These are phyloP conservation scores for Acrocephalus kingi DNA, from an alignment of 2,113 vertebrate genomes.

Conservation along the genomic window DNA sequence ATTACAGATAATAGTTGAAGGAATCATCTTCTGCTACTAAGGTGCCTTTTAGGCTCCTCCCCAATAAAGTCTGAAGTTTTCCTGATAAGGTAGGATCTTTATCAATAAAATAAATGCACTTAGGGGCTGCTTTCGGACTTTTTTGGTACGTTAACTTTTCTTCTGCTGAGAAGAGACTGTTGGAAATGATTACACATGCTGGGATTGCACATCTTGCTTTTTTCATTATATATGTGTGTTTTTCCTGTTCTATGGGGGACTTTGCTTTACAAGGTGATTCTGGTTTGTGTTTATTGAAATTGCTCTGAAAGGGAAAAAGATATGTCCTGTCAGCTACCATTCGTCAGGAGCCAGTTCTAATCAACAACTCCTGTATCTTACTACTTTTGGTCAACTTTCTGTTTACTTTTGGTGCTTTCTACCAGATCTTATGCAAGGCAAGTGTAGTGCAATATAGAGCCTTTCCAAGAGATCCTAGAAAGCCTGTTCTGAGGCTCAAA, in stretches of 20 bases:
- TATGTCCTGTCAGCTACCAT: neutral
- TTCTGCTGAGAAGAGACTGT: neutral
- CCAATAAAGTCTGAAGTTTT: neutral
- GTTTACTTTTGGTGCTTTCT: neutral
- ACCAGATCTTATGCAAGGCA: neutral
- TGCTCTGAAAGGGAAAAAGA: neutral
- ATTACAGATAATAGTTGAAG: neutral
- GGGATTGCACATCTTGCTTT: fast-evolving
- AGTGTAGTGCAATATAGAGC: neutral
- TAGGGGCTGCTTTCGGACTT: neutral
- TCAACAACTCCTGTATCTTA: fast-evolving
- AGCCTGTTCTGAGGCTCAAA: neutral
- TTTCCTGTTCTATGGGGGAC: neutral
- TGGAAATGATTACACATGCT: neutral
- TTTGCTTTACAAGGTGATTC: neutral
- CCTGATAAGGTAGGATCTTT: neutral
- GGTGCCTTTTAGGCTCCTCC: neutral
- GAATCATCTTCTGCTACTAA: neutral
- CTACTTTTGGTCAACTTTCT: neutral
- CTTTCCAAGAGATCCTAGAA: neutral
- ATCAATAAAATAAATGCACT: neutral
- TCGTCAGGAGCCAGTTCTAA: neutral
- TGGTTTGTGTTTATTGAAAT: neutral
- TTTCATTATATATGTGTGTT: neutral
- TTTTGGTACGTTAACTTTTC: neutral